Base-by-base conservation (phyloP, 2,797 vertebrate species). In the Diplodus puntazzo region DNA sequence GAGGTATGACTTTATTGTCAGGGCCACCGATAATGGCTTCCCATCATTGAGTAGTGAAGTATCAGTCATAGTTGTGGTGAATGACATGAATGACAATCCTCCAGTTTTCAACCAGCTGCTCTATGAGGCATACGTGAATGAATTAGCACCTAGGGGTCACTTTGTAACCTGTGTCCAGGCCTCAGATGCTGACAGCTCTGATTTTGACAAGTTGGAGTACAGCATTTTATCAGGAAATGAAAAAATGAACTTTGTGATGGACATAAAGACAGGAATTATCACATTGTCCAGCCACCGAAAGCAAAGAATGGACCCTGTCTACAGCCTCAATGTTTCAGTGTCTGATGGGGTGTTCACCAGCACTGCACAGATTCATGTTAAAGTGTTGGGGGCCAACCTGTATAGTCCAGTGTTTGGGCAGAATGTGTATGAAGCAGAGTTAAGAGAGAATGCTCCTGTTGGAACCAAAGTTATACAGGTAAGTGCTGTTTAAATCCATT, bases 111-210 rank as follows among this genome's bases (percentile, higher is more conserved):
- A 98, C 89, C 98, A 99, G 87, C 91, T 99, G 73, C 97, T 99
- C 54, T 99, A 99, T 46, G 98, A 99, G 87, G 97, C 98, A 0
- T 97, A 98, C 0, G 97, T 99, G 53, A 98, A 97, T 1, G 98
- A 99, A 89, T 91, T 99, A 70, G 98, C 98, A 16, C 96, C 97
- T 14, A 96, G 95, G 16, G 97, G 97, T 61, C 98, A 99, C 92
- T 98, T 99, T 92, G 97, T 99, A 48, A 99, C 98, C 57, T 98
- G 98, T 0, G 95, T 99, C 46, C 98, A 99, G 90, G 98, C 97
- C 27, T 99, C 96, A 0, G 98, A 99, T 78, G 97, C 97, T 0
- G 98, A 99, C 88, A 96, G 96, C 74, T 97, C 96, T 0, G 98
- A 99, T 84, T 94, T 95, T 84, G 96, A 97, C 71, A 95, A 95